These are phyloP conservation scores for Chrysolina haemoptera DNA, from an alignment of 2,888 invertebrate species.

Conservation along the genomic window DNA sequence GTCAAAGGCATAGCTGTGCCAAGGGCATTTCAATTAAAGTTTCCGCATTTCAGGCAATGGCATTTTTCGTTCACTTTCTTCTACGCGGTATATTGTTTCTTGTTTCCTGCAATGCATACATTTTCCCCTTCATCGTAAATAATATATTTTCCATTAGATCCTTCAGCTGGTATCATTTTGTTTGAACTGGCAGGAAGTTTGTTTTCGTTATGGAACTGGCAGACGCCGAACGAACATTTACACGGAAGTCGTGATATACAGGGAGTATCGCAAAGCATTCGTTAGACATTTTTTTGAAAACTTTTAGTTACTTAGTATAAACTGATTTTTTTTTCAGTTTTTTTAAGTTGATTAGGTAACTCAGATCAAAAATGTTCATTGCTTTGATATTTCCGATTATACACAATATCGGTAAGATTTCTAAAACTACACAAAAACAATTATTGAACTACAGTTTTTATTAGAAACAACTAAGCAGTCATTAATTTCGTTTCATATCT, in stretches of 20 bases:
- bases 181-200: slow-evolving; percentile 19
- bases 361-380: too few relatives aligned
- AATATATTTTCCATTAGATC: slow-evolving; percentile 48
- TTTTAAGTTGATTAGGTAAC: too few relatives aligned
- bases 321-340: too few relatives aligned
- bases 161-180: slow-evolving; percentile 38
- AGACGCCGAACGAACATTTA: not conserved
- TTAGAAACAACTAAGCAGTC: too few relatives aligned
- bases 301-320: too few relatives aligned
- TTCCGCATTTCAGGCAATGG: slow-evolving; percentile 56
- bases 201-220: not conserved
- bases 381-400: too few relatives aligned
- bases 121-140: slow-evolving; percentile 45
- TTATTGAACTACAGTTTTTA: too few relatives aligned
- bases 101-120: slow-evolving; percentile 39
- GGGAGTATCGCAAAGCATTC: too few relatives aligned
- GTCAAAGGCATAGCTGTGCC: slow-evolving; percentile 63
- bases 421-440: too few relatives aligned
- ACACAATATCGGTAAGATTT: too few relatives aligned
- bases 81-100: slow-evolving; percentile 50
- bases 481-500: too few relatives aligned
- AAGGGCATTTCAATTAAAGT: slow-evolving; percentile 65
- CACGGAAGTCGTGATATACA: not conserved
- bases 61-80: slow-evolving; percentile 59
- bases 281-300: too few relatives aligned